A percentile compares a stretch with the other conserved stretches of the same genome.
These are phyloP conservation scores for Nilaparvata lugens DNA, from an alignment of 1,140 invertebrate species.

Conservation along the genomic window DNA sequence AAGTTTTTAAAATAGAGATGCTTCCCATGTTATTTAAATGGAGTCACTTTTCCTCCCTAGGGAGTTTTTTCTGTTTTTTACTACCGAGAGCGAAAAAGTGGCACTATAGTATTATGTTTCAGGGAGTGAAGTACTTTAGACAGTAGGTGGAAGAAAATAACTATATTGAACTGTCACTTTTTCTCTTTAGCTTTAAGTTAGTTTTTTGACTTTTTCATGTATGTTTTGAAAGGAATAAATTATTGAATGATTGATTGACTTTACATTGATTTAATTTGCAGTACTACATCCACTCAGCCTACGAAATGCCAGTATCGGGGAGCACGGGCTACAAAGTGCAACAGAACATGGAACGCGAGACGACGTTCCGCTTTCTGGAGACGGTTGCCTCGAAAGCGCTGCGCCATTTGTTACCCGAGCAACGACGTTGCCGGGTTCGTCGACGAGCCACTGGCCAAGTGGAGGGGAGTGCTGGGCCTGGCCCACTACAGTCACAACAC, in stretches of 20 bases:
- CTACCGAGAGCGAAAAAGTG: too few relatives aligned
- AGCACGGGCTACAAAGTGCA: constrained; percentile 28
- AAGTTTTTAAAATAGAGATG: too few relatives aligned
- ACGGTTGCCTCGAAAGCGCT: constrained; percentile 37
- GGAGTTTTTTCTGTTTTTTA: too few relatives aligned
- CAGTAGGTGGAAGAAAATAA: too few relatives aligned
- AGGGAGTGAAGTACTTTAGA: too few relatives aligned
- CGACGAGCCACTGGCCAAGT: constrained; percentile 42
- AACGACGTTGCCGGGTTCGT: constrained; percentile 38
- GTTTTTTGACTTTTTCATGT: too few relatives aligned
- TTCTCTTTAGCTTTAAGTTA: too few relatives aligned
- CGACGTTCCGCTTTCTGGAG: constrained; percentile 41
- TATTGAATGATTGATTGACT: background rate
- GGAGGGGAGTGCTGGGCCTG: constrained; percentile 43
- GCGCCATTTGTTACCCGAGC: constrained; percentile 36
- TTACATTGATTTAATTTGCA: constrained; percentile 30
- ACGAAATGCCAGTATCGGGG: constrained; percentile 41
- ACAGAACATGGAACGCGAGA: constrained; percentile 36
- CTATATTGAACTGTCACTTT: too few relatives aligned
- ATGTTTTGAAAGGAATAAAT: background rate
- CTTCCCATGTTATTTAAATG: too few relatives aligned
- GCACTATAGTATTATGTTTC: too few relatives aligned
- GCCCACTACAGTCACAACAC: constrained; percentile 54
- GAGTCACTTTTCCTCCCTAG: too few relatives aligned
- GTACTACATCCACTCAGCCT: constrained; percentile 47